A percentile compares a stretch with the other conserved stretches of the same genome.
Conservation (phyloP, 1,140 invertebrate species). For the Cyphomyrmex costatus region DNA sequence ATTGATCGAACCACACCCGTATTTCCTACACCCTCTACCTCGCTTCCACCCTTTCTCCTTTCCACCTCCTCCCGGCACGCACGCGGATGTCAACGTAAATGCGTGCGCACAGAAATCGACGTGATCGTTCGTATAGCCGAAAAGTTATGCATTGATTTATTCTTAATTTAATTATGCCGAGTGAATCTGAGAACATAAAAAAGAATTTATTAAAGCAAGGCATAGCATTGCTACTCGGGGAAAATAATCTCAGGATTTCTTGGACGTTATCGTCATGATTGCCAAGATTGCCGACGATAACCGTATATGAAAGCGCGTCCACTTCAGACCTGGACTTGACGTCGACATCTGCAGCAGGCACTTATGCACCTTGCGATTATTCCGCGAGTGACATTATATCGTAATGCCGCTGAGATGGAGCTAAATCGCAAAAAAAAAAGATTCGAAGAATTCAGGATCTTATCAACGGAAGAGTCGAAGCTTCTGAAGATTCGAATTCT, state of each 20-base stretch:
- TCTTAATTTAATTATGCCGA: neutral
- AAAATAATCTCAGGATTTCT: neutral
- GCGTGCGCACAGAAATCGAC: slow-evolving; percentile 74
- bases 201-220: neutral
- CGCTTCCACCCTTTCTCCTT: slow-evolving; percentile 56
- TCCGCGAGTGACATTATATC: slow-evolving; percentile 1
- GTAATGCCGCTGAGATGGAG: no score
- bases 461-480: neutral
- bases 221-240: neutral
- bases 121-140: slow-evolving; percentile 21
- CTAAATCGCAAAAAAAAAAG: neutral
- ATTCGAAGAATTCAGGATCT: neutral
- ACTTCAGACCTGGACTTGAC: slow-evolving; percentile 16
- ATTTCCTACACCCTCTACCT: slow-evolving; percentile 76
- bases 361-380: slow-evolving; percentile 23
- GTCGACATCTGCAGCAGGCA: neutral
- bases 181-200: neutral
- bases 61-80: slow-evolving; percentile 23
- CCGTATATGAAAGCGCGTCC: neutral
- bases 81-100: slow-evolving; percentile 62
- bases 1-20: slow-evolving; percentile 86
- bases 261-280: neutral
- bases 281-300: neutral
- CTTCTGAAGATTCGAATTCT: neutral
- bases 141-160: slow-evolving; percentile 13